Conservation (phyloP, 2,113 vertebrate genomes). For the Mormoops blainvillei region DNA sequence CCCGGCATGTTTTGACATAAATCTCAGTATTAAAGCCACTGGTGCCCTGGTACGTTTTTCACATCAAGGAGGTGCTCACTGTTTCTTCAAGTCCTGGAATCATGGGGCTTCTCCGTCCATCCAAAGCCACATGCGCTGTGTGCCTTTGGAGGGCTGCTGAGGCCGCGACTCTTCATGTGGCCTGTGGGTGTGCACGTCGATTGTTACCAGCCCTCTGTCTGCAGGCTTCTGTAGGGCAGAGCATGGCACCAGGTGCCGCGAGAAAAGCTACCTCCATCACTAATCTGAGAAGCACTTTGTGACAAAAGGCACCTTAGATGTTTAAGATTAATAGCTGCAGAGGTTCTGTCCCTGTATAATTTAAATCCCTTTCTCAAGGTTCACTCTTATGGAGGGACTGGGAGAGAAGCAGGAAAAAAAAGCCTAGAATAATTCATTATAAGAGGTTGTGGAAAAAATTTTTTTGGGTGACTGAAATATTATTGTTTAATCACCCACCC, state of each 20-base stretch:
- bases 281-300: conserved; percentile 33
- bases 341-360: conserved; percentile 21
- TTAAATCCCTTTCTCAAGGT: conserved; percentile 16
- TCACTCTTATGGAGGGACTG: neutral
- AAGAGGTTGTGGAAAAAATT: neutral
- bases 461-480: conserved; percentile 6
- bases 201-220: neutral
- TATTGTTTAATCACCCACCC: neutral
- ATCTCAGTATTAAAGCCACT: neutral
- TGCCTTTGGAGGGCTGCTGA: neutral
- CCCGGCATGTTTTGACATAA: neutral
- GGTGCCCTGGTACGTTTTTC: neutral
- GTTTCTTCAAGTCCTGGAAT: neutral
- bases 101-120: neutral
- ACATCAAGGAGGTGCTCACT: neutral
- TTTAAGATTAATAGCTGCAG: neutral
- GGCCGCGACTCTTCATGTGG: neutral
- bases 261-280: neutral
- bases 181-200: rapidly evolving
- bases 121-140: neutral
- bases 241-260: neutral
- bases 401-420: conserved; percentile 13
- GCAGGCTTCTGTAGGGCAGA: neutral
- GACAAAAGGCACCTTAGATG: neutral
- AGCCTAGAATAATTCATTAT: conserved; percentile 24